These are phyloP conservation scores for Eulemur macaco DNA, from an alignment of 2,113 vertebrate species.

Conservation along the genomic window DNA sequence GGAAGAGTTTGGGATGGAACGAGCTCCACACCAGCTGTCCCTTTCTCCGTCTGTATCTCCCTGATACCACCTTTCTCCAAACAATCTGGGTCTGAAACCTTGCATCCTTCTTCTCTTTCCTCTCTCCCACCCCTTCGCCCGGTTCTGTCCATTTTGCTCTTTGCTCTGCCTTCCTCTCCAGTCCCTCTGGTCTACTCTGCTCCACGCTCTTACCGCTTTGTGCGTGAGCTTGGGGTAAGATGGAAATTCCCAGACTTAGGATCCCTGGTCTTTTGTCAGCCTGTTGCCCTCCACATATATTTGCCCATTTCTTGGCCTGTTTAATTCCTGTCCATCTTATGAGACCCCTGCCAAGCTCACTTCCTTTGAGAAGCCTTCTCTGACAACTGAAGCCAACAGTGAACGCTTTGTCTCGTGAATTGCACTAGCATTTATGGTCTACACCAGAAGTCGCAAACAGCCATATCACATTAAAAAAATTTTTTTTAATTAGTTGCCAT, in stretches of 20 bases:
- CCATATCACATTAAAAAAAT: background rate
- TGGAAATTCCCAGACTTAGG: background rate
- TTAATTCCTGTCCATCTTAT: background rate
- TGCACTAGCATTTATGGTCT: background rate
- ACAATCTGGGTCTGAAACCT: background rate
- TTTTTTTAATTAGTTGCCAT: background rate
- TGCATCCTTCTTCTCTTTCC: background rate
- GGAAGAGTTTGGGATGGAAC: background rate
- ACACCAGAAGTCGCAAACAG: background rate
- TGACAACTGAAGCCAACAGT: background rate
- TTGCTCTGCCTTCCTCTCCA: background rate
- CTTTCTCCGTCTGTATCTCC: background rate
- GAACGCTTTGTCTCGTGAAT: background rate
- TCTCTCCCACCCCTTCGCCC: rapidly evolving
- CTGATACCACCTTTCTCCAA: background rate
- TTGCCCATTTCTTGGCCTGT: background rate
- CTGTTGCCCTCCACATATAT: constrained; percentile 5
- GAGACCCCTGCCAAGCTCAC: background rate
- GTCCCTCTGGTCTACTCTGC: too few relatives aligned
- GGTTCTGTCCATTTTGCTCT: background rate
- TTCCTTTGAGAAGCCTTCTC: constrained; percentile 8
- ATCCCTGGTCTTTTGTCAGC: background rate
- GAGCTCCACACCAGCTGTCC: background rate
- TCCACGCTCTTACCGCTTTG: rapidly evolving
- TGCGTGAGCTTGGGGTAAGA: background rate